Evolutionary conservation across 2,113 vertebrate genomes (phyloP).

Genomic region (Tachysurus vachellii): DNA sequence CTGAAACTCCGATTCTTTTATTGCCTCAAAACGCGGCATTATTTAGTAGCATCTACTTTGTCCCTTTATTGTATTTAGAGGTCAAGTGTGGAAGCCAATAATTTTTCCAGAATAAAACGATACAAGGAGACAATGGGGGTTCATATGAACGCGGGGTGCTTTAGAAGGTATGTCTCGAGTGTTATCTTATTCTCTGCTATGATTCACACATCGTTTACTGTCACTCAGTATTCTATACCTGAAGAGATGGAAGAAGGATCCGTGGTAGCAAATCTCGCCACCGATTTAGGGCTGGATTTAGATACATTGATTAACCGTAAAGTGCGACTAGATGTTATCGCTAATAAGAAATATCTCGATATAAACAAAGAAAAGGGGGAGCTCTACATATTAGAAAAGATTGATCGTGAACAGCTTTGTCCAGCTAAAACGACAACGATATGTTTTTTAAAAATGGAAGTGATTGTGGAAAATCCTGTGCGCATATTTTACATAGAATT

Average conservation of each 20-base stretch:
- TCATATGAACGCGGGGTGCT: neutral
- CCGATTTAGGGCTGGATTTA: conserved; percentile 77
- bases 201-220: conserved; percentile 15
- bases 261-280: conserved; percentile 77
- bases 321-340: conserved; percentile 66
- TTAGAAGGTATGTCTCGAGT: conserved; percentile 52
- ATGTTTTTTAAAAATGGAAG: conserved; percentile 70
- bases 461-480: conserved; percentile 69
- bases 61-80: neutral
- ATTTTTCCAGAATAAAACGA: neutral
- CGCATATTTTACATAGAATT: conserved; percentile 73
- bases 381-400: conserved; percentile 56
- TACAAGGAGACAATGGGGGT: conserved; percentile 47
- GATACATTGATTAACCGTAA: conserved; percentile 63
- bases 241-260: conserved; percentile 81
- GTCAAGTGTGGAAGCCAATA: neutral
- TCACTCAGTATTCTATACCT: conserved; percentile 74
- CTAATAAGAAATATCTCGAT: conserved; percentile 61
- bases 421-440: conserved; percentile 49
- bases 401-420: neutral
- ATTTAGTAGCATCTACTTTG: neutral
- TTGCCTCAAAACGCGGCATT: neutral
- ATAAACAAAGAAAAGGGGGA: conserved; percentile 69
- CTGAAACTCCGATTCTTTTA: neutral
- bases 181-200: conserved; percentile 51